A percentile compares a stretch with the other conserved stretches of the same genome.
Conservation (phyloP, 64 coral and sea anemone species). For the Montipora sp. region DNA sequence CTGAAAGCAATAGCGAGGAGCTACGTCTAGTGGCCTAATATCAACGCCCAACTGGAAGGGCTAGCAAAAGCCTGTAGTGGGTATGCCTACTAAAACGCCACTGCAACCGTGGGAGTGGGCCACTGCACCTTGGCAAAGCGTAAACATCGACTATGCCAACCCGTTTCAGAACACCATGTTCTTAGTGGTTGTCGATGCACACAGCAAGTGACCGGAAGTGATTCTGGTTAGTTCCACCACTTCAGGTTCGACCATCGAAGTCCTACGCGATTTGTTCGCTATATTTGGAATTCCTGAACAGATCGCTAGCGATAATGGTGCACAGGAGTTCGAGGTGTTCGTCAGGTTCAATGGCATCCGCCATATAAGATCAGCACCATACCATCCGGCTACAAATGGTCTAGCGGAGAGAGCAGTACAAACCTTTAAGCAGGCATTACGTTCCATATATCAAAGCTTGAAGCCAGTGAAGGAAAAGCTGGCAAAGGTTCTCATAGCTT, state of each 20-base stretch:
- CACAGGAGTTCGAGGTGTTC: constrained; percentile 59
- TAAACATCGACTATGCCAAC: constrained; percentile 51
- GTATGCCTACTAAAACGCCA: constrained; percentile 4
- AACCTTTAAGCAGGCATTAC: constrained; percentile 44
- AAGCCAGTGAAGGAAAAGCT: constrained; percentile 59
- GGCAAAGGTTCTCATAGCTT: constrained; percentile 78
- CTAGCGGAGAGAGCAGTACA: constrained; percentile 41
- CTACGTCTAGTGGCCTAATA: constrained; percentile 69
- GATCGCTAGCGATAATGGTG: constrained; percentile 58
- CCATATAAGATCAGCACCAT: constrained; percentile 62
- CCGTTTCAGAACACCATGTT: constrained; percentile 2
- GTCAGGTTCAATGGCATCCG: constrained; percentile 50
- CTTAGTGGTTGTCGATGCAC: constrained; percentile 49
- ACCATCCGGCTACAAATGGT: constrained; percentile 57
- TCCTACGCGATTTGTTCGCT: constrained; percentile 66
- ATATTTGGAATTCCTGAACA: constrained; percentile 64
- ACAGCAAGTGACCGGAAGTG: constrained; percentile 63
- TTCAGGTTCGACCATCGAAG: constrained; percentile 65
- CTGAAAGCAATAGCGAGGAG: constrained; percentile 60
- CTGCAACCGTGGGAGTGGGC: constrained; percentile 43
- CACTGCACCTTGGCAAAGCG: constrained; percentile 38
- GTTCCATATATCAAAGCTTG: constrained; percentile 12
- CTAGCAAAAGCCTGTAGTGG: constrained; percentile 35
- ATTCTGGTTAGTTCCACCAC: constrained; percentile 53
- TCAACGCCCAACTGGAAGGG: constrained; percentile 57